Evolutionary conservation across 2,888 invertebrate species (phyloP).

Genomic region (Andrena trimmerana): DNA sequence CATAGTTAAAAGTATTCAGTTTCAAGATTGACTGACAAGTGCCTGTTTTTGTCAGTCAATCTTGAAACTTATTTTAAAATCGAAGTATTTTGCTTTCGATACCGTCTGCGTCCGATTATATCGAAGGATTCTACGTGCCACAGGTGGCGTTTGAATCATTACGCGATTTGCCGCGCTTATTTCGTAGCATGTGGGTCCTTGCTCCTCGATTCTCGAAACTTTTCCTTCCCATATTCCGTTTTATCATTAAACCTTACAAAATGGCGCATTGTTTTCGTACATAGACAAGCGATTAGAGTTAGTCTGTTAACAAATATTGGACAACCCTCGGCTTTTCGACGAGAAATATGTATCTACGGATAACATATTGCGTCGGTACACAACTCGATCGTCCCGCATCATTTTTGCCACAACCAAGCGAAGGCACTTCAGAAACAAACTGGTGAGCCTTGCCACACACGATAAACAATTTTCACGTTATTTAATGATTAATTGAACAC

Average conservation of each 20-base stretch:
- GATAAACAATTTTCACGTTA: conserved; percentile 17
- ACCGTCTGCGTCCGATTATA: conserved; percentile 1
- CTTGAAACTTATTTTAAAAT: not conserved
- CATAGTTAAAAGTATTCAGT: not conserved
- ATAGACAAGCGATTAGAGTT: not conserved
- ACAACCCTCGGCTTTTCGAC: not conserved
- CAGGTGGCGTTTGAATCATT: conserved; percentile 15
- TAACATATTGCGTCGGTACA: not conserved
- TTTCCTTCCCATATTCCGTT: not conserved
- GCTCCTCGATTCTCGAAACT: too few relatives aligned
- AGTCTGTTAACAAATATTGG: not conserved
- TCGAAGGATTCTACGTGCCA: not conserved
- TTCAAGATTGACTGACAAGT: not conserved
- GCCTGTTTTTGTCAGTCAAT: not conserved
- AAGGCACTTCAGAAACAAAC: conserved; percentile 25
- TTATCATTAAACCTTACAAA: not conserved
- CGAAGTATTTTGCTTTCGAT: not conserved
- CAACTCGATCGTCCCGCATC: not conserved
- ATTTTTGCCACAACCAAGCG: not conserved
- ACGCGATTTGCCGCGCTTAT: not conserved
- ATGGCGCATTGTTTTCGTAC: not conserved
- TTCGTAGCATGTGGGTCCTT: not conserved
- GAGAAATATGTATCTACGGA: not conserved
- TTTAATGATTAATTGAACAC: not conserved
- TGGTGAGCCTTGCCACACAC: conserved; percentile 6